Evolutionary conservation across 1,140 invertebrate species (phyloP), one percentile per base, ranked within the genome.

Genomic region (Hormaphis cornu): DNA sequence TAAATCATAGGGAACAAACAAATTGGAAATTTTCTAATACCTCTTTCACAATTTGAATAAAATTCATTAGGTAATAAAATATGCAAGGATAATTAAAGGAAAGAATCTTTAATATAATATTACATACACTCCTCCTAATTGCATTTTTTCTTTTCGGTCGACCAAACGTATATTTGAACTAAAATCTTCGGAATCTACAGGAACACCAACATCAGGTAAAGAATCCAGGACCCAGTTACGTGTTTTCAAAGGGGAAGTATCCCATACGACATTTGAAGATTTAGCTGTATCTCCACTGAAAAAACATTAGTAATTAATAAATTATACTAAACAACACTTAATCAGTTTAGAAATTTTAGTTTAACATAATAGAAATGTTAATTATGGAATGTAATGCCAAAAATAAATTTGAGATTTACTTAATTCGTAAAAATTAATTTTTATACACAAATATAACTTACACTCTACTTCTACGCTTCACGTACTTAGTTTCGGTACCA

Each of bases 71-170:
- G 9, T 33, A 6, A 33, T 33, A 6, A 33, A 33, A 33, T 33
- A 9, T 9, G 8, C 20, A n/a, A n/a, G n/a, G 20, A n/a, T 35
- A 9, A n/a, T n/a, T n/a, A n/a, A n/a, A n/a, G n/a, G n/a, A n/a
- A n/a, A n/a, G n/a, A n/a, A n/a, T n/a, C n/a, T 54, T 3, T 20
- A 16, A 37, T 14, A 22, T 14, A 12, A 1, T 22, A 18, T 20
- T 58, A 71, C 71, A 48, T 72, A 72, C 71, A 72, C 56, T 69
- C 71, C 71, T 24, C 63, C 71, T n/a, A 72, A 58, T 70, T 72
- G 71, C 35, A 69, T 69, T 54, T 58, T 69, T 16, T 72, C 71
- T 28, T 72, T 48, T 14, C 20, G 44, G 28, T 44, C 40, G 6
- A 66, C 61, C n/a, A 56, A 18, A 50, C 71, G 53, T 26, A 58